Conservation (phyloP, 2,113 vertebrate species). For the Cromileptes altivelis region DNA sequence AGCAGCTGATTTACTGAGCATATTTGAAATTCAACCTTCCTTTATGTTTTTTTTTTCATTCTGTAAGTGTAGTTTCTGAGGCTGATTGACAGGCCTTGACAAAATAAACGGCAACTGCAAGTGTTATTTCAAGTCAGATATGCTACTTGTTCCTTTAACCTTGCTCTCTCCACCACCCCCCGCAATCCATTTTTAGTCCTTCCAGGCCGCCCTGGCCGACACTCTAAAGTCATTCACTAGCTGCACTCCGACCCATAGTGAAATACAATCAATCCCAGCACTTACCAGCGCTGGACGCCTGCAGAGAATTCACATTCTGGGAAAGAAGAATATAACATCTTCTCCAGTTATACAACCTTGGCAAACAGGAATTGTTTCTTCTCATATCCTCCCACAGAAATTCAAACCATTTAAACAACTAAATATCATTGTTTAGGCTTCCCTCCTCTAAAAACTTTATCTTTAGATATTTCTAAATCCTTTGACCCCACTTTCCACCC, state of each 20-base stretch:
- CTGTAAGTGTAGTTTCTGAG: slow-evolving; percentile 27
- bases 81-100: slow-evolving; percentile 49
- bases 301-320: slow-evolving; percentile 40
- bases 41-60: slow-evolving; percentile 17
- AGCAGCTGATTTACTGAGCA: neutral
- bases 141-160: slow-evolving; percentile 77
- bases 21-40: neutral
- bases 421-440: slow-evolving; percentile 55
- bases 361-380: slow-evolving; percentile 30
- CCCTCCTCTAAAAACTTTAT: slow-evolving; percentile 60
- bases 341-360: slow-evolving; percentile 54
- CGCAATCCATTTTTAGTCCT: slow-evolving; percentile 75
- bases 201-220: slow-evolving; percentile 36
- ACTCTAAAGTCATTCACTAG: slow-evolving; percentile 50
- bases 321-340: slow-evolving; percentile 58
- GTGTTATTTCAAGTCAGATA: slow-evolving; percentile 78
- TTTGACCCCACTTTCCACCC: slow-evolving; percentile 63
- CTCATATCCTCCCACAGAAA: slow-evolving; percentile 43
- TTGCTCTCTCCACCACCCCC: slow-evolving; percentile 54
- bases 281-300: slow-evolving; percentile 36
- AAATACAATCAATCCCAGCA: slow-evolving; percentile 64
- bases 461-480: slow-evolving; percentile 66
- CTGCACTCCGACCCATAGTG: slow-evolving; percentile 55
- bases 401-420: slow-evolving; percentile 51
- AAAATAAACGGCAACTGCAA: slow-evolving; percentile 70